Percentiles rank a stretch among this genome's conserved stretches.
phyloP scores from a whole-genome alignment of 1,140 invertebrate genomes.

The Philopotamus ludificatus region DNA sequence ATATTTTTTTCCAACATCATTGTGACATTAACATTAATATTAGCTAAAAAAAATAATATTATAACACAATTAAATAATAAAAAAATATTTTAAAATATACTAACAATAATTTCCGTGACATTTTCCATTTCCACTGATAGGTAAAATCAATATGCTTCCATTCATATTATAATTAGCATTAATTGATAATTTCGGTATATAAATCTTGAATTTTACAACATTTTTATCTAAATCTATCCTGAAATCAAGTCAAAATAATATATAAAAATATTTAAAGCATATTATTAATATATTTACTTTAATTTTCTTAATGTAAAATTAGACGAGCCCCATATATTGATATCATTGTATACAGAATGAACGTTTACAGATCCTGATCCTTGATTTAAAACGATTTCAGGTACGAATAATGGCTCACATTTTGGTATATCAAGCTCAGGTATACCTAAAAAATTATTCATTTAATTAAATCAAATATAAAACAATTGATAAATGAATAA shows the following conservation, averaged over 20 bases:
- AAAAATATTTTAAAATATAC: neutral
- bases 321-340: conserved; percentile 11
- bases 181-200: conserved; percentile 58
- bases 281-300: conserved; percentile 7
- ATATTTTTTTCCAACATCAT: conserved; percentile 53
- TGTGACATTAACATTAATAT: conserved; percentile 57
- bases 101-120: conserved; percentile 58
- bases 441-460: conserved; percentile 7
- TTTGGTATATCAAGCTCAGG: conserved; percentile 13
- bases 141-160: conserved; percentile 64
- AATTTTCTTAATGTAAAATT: conserved; percentile 14
- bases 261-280: neutral
- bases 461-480: neutral
- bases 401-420: conserved; percentile 56
- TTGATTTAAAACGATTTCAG: conserved; percentile 44
- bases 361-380: neutral
- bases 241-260: conserved; percentile 1
- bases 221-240: conserved; percentile 58
- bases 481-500: neutral
- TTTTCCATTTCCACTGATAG: conserved; percentile 59
- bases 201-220: conserved; percentile 54
- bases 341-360: conserved; percentile 4
- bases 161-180: conserved; percentile 57
- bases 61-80: conserved; percentile 21
- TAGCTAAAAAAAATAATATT: conserved; percentile 48